These are phyloP conservation scores for Acridotheres tristis DNA, from an alignment of 2,797 vertebrate genomes.

Conservation along the genomic window DNA sequence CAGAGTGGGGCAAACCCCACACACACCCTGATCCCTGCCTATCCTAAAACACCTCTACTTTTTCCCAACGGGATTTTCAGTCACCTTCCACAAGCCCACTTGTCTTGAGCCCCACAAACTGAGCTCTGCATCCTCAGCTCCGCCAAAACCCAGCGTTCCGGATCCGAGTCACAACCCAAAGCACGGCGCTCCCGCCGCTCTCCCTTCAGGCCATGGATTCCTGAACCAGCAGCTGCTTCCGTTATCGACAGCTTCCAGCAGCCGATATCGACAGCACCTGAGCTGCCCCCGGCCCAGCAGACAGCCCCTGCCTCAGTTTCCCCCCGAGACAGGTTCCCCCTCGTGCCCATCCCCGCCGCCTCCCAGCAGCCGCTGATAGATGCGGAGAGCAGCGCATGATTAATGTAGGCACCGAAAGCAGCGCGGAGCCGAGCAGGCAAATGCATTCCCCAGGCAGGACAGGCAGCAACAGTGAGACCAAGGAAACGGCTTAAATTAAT, in stretches of 20 bases:
- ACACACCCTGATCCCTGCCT: not conserved
- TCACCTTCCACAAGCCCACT: not conserved
- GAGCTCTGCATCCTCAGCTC: not conserved
- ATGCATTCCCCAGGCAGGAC: constrained; percentile 40
- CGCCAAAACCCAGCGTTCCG: rapidly evolving
- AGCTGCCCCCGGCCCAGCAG: not conserved
- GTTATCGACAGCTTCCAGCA: not conserved
- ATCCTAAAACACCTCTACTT: not conserved
- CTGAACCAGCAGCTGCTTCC: not conserved
- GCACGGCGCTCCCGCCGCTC: not conserved
- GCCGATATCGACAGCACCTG: not conserved
- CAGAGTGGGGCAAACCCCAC: not conserved
- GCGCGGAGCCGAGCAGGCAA: not conserved
- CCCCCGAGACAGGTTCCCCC: not conserved
- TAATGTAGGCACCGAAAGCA: constrained; percentile 52
- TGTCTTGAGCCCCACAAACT: rapidly evolving
- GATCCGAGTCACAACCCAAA: not conserved
- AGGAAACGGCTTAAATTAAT: constrained; percentile 9
- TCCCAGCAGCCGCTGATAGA: not conserved
- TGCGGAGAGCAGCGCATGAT: not conserved
- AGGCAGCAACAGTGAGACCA: not conserved
- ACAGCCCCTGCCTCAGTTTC: constrained; percentile 29
- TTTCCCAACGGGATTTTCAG: not conserved
- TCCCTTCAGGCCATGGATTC: not conserved
- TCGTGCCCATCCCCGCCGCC: not conserved